Evolutionary conservation across 2,797 vertebrate species (phyloP).

Genomic region (Pristis pectinata): DNA sequence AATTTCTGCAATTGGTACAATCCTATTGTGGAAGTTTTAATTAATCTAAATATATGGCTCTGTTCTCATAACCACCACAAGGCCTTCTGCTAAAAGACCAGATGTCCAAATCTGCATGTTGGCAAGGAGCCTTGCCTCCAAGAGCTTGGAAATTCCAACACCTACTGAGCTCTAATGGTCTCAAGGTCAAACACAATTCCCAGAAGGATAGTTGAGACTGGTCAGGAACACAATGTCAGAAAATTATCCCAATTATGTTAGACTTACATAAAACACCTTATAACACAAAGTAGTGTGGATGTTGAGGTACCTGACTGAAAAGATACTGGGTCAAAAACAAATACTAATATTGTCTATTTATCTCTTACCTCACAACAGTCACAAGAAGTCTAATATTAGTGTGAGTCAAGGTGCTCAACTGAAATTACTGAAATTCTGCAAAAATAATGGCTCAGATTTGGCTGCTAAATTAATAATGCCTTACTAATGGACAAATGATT

Average conservation of each 20-base stretch:
- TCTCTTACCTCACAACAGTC: neutral
- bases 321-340: neutral
- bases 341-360: neutral
- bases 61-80: neutral
- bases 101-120: neutral
- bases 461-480: no score
- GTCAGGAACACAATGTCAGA: neutral
- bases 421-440: neutral
- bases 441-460: neutral
- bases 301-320: neutral
- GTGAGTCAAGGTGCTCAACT: neutral
- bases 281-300: neutral
- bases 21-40: neutral
- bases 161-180: neutral
- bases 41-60: neutral
- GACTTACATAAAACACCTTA: neutral
- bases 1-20: neutral
- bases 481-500: neutral
- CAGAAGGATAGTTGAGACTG: neutral
- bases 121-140: neutral
- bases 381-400: neutral
- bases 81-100: neutral
- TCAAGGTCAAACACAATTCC: neutral
- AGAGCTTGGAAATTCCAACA: neutral
- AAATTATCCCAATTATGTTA: neutral